phyloP scores from a whole-genome alignment of 2,113 vertebrate genomes.

The Planiliza haematocheilus region DNA sequence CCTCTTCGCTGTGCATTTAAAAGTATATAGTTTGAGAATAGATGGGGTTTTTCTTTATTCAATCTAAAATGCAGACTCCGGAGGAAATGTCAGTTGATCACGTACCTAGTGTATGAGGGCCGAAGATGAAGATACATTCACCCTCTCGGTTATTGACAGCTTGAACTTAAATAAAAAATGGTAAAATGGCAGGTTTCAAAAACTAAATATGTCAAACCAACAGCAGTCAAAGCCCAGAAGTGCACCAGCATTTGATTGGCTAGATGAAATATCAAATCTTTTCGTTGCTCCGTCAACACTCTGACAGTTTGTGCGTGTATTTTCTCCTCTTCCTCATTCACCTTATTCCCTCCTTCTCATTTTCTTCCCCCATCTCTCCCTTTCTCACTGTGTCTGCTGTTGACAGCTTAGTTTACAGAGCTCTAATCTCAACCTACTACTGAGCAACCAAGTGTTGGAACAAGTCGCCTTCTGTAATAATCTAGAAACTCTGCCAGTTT shows the following conservation, averaged over 20 bases:
- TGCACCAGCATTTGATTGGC: conserved; percentile 51
- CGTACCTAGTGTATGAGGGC: conserved; percentile 18
- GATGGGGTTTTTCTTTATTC: conserved; percentile 63
- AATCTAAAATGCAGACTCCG: conserved; percentile 65
- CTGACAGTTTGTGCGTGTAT: conserved; percentile 52
- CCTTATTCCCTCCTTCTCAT: conserved; percentile 49
- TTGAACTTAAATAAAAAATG: conserved; percentile 43
- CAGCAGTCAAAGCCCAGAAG: conserved; percentile 41
- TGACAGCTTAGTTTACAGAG: conserved; percentile 78
- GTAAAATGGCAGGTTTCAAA: conserved; percentile 38
- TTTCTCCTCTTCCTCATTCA: conserved; percentile 62
- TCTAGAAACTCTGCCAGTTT: conserved; percentile 82
- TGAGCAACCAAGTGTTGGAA: conserved; percentile 80
- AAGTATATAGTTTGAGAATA: conserved; percentile 67
- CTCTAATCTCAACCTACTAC: conserved; percentile 70
- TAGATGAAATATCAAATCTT: conserved; percentile 46
- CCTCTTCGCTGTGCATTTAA: conserved; percentile 68
- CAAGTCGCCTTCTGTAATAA: conserved; percentile 82
- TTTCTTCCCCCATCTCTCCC: conserved; percentile 48
- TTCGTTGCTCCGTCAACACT: conserved; percentile 44
- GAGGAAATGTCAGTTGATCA: conserved; percentile 39
- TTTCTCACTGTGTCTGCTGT: conserved; percentile 55
- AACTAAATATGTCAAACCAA: conserved; percentile 39
- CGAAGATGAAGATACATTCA: conserved; percentile 60
- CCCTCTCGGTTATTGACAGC: conserved; percentile 48